Evolutionary conservation across 2,888 invertebrate genomes (phyloP).

Genomic region (Pristionchus arcanus): DNA sequence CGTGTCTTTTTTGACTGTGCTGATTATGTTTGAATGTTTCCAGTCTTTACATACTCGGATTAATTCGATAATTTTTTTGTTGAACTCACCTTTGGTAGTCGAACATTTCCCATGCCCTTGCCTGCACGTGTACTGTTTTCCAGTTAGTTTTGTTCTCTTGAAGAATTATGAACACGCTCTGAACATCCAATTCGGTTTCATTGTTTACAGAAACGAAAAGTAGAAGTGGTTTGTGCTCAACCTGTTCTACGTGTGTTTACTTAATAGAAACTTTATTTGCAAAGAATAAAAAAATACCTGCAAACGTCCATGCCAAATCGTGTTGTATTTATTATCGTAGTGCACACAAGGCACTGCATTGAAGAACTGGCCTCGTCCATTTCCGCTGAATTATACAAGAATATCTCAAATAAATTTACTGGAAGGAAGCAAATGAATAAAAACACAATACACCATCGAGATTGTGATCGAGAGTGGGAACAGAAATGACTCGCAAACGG

Average conservation of each 20-base stretch:
- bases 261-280: too few species aligned
- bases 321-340: not conserved
- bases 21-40: too few species aligned
- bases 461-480: too few species aligned
- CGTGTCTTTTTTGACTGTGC: too few species aligned
- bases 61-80: too few species aligned
- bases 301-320: constrained; percentile 22
- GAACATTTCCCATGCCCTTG: not conserved
- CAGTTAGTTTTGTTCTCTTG: not conserved
- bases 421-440: not conserved
- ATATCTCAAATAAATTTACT: not conserved
- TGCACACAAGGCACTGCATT: not conserved
- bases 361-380: not conserved
- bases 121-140: not conserved
- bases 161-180: constrained; percentile 40
- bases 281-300: not conserved
- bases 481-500: too few species aligned
- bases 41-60: too few species aligned
- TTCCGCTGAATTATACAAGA: not conserved
- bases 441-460: too few species aligned
- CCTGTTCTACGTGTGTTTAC: too few species aligned
- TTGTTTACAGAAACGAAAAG: too few species aligned
- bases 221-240: too few species aligned
- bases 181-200: not conserved
- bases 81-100: not conserved